Percentiles rank a stretch among this genome's conserved stretches.
phyloP scores from a whole-genome alignment of 2,113 vertebrate genomes.

The Galeopterus variegatus region DNA sequence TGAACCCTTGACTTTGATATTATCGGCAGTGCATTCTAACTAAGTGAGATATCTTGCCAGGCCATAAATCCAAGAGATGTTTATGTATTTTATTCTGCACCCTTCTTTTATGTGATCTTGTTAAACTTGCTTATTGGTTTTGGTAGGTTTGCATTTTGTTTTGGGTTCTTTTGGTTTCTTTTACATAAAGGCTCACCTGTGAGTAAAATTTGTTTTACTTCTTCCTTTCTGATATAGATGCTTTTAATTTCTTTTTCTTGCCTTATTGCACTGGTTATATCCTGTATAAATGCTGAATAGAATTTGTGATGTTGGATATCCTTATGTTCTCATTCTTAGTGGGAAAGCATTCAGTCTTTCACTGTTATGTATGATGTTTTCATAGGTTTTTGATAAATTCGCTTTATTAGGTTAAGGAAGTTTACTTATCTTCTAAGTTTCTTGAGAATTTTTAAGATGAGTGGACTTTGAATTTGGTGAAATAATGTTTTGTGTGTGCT shows the following conservation, averaged over 20 bases:
- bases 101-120: not conserved
- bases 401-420: not conserved
- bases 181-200: not conserved
- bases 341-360: not conserved
- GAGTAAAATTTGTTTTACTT: not conserved
- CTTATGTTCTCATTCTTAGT: not conserved
- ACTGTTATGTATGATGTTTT: not conserved
- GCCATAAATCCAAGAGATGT: no score
- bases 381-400: not conserved
- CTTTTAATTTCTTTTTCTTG: not conserved
- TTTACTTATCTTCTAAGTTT: not conserved
- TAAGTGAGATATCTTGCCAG: no score
- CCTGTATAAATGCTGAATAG: not conserved
- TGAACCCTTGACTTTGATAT: no score
- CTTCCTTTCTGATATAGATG: not conserved
- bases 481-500: not conserved
- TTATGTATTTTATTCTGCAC: not conserved
- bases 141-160: not conserved
- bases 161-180: not conserved
- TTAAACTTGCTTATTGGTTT: not conserved
- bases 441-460: not conserved
- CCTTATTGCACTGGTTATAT: not conserved
- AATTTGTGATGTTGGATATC: not conserved
- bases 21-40: no score
- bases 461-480: not conserved